Evolutionary conservation across 2,797 vertebrate genomes (phyloP), one percentile per base, ranked within the genome.

Genomic region (Bradypodion ventrale): DNA sequence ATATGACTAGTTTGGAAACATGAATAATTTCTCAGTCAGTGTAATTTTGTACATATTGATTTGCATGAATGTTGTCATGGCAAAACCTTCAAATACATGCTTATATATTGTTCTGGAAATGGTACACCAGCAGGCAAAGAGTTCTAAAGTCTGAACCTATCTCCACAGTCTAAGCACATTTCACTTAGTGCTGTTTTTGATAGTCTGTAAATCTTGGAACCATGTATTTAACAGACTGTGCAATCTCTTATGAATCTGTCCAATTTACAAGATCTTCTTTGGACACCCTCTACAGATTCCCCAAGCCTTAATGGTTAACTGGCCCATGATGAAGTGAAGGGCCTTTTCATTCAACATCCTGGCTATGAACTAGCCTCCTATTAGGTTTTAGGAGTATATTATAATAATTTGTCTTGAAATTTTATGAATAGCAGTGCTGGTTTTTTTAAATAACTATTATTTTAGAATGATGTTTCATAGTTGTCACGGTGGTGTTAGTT

Each of bases 1-100:
- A 79, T 79, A 59, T 72, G 60, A n/a, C 73, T 83, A 52, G 70
- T 77, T 44, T 69, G 63, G 72, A 63, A 73, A 63, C 32, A 84
- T 65, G 42, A 40, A 63, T 63, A 27, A 72, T 79, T 40, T 27
- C 37, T 37, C 68, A 63, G 37, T 62, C 60, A 75, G n/a, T 65
- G 19, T 65, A 40, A 60, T 63, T 46, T 62, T 84, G 32, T 7
- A 40, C 37, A 25, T 46, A 16, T 35, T 73, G 3, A 5, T 74
- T 84, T 10, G 73, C 60, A 65, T 75, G 60, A 66, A 75, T 25
- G 16, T n/a, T 77, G 56, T 59, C 12, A 42, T 65, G 70, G 44
- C 35, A 65, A 82, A 35, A 35, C 25, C 21, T 46, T 46, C 21
- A 32, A 15, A 59, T 21, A 49, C 35, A 82, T 37, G 32, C 25